Evolutionary conservation across 2,888 invertebrate species (phyloP).

Genomic region (Euphydryas editha): DNA sequence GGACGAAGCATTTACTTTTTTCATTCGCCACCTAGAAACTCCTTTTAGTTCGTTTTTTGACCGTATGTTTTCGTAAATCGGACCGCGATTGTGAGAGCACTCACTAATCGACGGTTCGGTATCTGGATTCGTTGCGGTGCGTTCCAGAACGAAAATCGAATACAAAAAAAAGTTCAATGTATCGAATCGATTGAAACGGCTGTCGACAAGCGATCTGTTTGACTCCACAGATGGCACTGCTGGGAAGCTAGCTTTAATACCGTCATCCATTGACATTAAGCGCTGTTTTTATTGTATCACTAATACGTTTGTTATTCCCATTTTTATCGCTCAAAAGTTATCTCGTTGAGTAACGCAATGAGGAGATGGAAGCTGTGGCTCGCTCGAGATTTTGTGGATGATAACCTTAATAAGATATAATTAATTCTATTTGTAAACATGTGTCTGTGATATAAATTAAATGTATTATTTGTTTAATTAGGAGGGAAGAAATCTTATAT

Average conservation of each 20-base stretch:
- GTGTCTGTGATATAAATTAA: conserved; percentile 47
- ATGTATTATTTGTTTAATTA: conserved; percentile 44
- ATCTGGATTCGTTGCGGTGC: conserved; percentile 47
- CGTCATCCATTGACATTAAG: neutral
- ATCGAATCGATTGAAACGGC: conserved; percentile 59
- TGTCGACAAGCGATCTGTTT: conserved; percentile 68
- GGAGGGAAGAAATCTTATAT: conserved; percentile 21
- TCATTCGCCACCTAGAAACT: conserved; percentile 58
- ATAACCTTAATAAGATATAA: conserved; percentile 42
- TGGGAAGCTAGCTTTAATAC: conserved; percentile 33
- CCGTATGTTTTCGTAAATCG: conserved; percentile 69
- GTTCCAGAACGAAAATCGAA: conserved; percentile 45
- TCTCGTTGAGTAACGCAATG: neutral
- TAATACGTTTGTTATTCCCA: too few relatives aligned
- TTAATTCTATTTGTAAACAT: conserved; percentile 52
- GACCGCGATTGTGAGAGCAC: conserved; percentile 66
- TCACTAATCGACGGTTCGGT: conserved; percentile 70
- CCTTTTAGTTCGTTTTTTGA: conserved; percentile 50
- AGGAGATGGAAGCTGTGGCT: neutral
- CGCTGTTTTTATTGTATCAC: neutral
- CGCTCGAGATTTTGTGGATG: conserved; percentile 19
- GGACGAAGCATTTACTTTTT: conserved; percentile 59
- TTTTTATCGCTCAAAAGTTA: too few relatives aligned
- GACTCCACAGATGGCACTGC: conserved; percentile 70
- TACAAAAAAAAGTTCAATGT: conserved; percentile 44